These are phyloP conservation scores for Saccostrea echinata DNA, from an alignment of 1,140 invertebrate genomes.

Conservation along the genomic window DNA sequence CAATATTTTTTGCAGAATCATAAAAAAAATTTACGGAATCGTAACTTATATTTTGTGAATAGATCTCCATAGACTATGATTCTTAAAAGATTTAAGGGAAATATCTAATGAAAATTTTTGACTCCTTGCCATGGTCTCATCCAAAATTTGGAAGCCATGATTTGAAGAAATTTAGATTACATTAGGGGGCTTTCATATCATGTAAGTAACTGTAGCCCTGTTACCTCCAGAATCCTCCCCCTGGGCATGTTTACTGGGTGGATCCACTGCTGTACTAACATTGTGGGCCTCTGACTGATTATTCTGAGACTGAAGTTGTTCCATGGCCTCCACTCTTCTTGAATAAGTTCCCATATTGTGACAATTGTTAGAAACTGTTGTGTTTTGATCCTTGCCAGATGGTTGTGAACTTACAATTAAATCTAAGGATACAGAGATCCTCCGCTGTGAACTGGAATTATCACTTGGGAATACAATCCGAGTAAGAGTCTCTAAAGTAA, in stretches of 20 bases:
- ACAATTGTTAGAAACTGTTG: not conserved
- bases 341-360: not conserved
- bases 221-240: not conserved
- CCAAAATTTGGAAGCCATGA: not conserved
- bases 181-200: not conserved
- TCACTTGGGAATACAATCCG: not conserved
- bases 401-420: not conserved
- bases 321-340: not conserved
- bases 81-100: too few relatives aligned
- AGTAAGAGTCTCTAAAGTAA: not conserved
- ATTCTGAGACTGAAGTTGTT: not conserved
- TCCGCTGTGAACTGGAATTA: not conserved
- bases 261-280: not conserved
- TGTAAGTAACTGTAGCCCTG: not conserved
- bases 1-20: too few relatives aligned
- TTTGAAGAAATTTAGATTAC: not conserved
- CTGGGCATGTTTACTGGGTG: not conserved
- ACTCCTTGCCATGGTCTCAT: too few relatives aligned
- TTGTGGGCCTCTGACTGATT: not conserved
- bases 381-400: not conserved
- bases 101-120: too few relatives aligned
- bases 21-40: too few relatives aligned
- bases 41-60: too few relatives aligned
- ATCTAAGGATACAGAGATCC: not conserved
- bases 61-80: too few relatives aligned